These are phyloP conservation scores for Esox niger DNA, from an alignment of 2,113 vertebrate species.

Conservation along the genomic window DNA sequence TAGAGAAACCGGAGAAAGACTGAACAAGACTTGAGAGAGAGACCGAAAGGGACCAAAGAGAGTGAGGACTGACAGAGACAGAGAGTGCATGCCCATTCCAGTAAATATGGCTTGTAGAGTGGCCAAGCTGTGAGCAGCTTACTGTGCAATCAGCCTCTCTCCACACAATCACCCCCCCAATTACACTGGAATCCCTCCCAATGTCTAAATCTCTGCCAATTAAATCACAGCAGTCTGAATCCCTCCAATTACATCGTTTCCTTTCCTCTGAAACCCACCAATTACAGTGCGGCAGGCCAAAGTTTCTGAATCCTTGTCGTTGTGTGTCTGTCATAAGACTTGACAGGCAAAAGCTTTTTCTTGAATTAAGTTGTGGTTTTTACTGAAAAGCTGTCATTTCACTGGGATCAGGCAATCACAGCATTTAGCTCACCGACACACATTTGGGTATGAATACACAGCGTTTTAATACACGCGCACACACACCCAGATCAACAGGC, in stretches of 20 bases:
- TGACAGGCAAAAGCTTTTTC: not conserved
- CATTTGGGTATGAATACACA: not conserved
- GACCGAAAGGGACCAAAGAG: not conserved
- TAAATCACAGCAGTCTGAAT: not conserved
- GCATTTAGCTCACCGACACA: not conserved
- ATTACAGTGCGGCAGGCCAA: not conserved
- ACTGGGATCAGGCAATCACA: not conserved
- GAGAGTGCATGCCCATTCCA: not conserved
- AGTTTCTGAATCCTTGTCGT: not conserved
- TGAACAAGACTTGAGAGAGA: no score
- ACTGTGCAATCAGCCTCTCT: slow-evolving; percentile 1
- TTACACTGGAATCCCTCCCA: not conserved
- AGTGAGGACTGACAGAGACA: no score
- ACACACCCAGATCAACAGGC: not conserved
- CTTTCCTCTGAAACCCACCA: not conserved
- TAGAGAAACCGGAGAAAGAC: no score
- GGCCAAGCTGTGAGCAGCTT: not conserved
- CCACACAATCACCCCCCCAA: not conserved
- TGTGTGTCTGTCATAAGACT: not conserved
- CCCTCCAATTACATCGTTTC: slow-evolving; percentile 3
- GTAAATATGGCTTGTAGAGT: not conserved
- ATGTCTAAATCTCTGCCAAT: not conserved
- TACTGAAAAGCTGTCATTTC: not conserved
- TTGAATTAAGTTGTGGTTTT: not conserved
- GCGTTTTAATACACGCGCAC: no score